Evolutionary conservation across 2,888 invertebrate genomes (phyloP).

Genomic region (Phorcus lineatus): DNA sequence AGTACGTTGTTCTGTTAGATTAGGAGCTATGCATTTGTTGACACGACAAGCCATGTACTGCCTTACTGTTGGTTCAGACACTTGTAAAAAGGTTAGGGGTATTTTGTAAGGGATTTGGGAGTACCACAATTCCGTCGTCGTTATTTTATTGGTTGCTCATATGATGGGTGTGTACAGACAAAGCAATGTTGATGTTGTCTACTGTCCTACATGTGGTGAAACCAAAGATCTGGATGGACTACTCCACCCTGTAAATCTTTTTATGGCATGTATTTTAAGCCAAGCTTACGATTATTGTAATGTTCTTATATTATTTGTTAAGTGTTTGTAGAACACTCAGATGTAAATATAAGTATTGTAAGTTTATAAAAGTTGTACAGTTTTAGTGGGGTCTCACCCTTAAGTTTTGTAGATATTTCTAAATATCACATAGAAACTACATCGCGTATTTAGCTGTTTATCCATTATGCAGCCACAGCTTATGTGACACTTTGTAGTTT

Average conservation of each 20-base stretch:
- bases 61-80: background rate
- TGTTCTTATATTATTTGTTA: background rate
- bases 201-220: conserved; percentile 1
- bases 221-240: conserved; percentile 21
- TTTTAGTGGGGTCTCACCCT: background rate
- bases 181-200: conserved; percentile 2
- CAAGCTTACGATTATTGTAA: background rate
- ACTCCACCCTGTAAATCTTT: background rate
- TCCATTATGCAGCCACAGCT: no score
- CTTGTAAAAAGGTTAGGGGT: background rate
- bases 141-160: background rate
- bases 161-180: background rate
- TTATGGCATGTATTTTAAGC: background rate
- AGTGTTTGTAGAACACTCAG: background rate
- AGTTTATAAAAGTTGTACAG: background rate
- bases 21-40: conserved; percentile 3
- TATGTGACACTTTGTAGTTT: no score
- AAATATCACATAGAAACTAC: no score
- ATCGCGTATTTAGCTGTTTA: no score
- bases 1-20: background rate
- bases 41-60: background rate
- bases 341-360: conserved; percentile 13
- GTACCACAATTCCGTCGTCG: background rate
- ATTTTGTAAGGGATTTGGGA: background rate
- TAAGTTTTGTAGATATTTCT: no score